Conservation (phyloP, 2,113 vertebrate species). For the Perca schrenkii region DNA sequence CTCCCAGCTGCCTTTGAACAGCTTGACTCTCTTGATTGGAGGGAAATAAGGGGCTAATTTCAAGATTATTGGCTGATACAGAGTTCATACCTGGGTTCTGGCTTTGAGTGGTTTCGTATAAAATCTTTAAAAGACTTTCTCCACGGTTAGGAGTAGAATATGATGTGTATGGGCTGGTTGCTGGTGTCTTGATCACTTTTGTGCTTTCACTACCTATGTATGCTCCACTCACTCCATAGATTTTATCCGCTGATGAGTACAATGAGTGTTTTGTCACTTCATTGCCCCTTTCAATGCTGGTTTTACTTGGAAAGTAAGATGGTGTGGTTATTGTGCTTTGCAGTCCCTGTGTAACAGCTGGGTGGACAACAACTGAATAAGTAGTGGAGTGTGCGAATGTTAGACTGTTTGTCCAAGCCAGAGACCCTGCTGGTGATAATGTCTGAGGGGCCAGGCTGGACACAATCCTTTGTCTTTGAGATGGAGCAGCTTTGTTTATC, state of each 20-base stretch:
- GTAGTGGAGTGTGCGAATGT: constrained; percentile 12
- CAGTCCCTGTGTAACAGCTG: constrained; percentile 17
- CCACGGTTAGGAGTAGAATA: constrained; percentile 9
- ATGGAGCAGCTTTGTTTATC: constrained; percentile 36
- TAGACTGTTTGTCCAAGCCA: constrained; percentile 9
- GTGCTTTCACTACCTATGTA: constrained; percentile 16
- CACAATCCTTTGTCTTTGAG: constrained; percentile 20
- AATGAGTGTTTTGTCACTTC: constrained; percentile 23
- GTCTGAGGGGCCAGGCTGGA: constrained; percentile 27
- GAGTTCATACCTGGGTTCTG: constrained; percentile 31
- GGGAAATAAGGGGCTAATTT: constrained; percentile 50
- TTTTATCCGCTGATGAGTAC: constrained; percentile 26
- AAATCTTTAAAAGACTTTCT: constrained; percentile 34
- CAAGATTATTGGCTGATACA: constrained; percentile 17
- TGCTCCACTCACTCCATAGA: constrained; percentile 17
- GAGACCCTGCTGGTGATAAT: constrained; percentile 42
- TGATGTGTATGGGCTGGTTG: constrained; percentile 9
- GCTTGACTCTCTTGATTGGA: constrained; percentile 50
- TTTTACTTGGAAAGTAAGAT: constrained; percentile 26
- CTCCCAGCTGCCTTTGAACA: constrained; percentile 60
- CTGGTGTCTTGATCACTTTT: constrained; percentile 18
- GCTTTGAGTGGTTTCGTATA: constrained; percentile 3
- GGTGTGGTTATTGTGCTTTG: constrained; percentile 24
- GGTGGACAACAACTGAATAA: constrained; percentile 26
- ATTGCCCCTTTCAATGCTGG: constrained; percentile 38